Evolutionary conservation across 2,797 vertebrate genomes (phyloP).

Genomic region (Poecilia wingei): DNA sequence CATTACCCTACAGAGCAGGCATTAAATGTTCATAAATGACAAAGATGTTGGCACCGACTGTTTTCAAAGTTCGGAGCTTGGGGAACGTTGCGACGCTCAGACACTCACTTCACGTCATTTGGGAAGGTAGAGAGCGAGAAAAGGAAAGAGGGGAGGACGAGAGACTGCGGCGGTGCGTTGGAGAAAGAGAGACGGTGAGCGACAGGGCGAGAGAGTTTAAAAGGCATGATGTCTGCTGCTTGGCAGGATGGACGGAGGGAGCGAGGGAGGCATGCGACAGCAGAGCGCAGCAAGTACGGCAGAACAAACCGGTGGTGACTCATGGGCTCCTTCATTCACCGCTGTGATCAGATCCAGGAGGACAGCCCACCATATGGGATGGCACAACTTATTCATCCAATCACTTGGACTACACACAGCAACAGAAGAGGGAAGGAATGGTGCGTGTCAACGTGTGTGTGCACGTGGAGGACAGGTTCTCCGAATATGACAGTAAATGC

Average conservation of each 20-base stretch:
- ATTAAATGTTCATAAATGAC: constrained; percentile 84
- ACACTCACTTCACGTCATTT: constrained; percentile 43
- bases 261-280: constrained; percentile 60
- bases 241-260: constrained; percentile 66
- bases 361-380: constrained; percentile 85
- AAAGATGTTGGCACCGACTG: constrained; percentile 72
- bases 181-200: constrained; percentile 69
- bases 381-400: constrained; percentile 83
- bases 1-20: constrained; percentile 76
- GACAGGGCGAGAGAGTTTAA: constrained; percentile 69
- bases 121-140: constrained; percentile 16
- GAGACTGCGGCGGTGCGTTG: constrained; percentile 51
- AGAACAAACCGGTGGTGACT: constrained; percentile 83
- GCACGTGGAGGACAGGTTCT: constrained; percentile 36
- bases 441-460: constrained; percentile 29
- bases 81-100: constrained; percentile 56
- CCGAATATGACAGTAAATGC: constrained; percentile 57
- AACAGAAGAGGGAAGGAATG: constrained; percentile 55
- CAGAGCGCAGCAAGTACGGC: constrained; percentile 72
- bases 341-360: constrained; percentile 79
- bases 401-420: constrained; percentile 73
- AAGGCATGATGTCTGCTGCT: constrained; percentile 72
- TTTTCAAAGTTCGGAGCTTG: constrained; percentile 58
- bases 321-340: constrained; percentile 75
- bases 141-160: constrained; percentile 15